Percentiles rank a stretch among this genome's conserved stretches.
These are phyloP conservation scores for Drosophila prolongata DNA, from an alignment of 2,888 invertebrate species.

Conservation along the genomic window DNA sequence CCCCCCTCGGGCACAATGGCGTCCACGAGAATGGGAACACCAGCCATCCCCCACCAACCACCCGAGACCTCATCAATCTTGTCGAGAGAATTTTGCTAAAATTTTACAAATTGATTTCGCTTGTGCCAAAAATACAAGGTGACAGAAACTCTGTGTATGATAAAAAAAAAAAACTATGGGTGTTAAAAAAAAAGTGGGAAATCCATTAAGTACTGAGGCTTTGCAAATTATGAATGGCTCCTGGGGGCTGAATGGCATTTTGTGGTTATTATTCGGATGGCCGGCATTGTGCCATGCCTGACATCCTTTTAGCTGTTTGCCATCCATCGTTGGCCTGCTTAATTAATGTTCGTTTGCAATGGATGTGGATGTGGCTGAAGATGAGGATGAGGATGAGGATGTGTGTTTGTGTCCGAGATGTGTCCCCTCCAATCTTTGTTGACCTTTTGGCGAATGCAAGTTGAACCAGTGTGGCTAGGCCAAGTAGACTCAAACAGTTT, in stretches of 20 bases:
- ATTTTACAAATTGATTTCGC: slow-evolving; percentile 36
- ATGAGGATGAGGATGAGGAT: slow-evolving; percentile 1
- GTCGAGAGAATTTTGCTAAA: slow-evolving; percentile 14
- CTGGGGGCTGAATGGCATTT: slow-evolving; percentile 21
- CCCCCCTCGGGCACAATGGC: slow-evolving; percentile 12
- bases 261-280: slow-evolving; percentile 22
- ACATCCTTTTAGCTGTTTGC: slow-evolving; percentile 54
- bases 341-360: slow-evolving; percentile 75
- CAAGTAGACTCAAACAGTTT: slow-evolving; percentile 65
- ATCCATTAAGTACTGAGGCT: slow-evolving; percentile 12
- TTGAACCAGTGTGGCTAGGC: slow-evolving; percentile 54
- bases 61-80: slow-evolving; percentile 31
- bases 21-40: slow-evolving; percentile 27
- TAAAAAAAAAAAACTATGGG: neutral
- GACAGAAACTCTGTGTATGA: neutral
- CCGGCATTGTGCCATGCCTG: slow-evolving; percentile 28
- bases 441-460: slow-evolving; percentile 72
- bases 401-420: slow-evolving; percentile 18
- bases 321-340: slow-evolving; percentile 64
- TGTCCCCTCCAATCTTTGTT: slow-evolving; percentile 53
- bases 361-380: slow-evolving; percentile 13
- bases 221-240: slow-evolving; percentile 35
- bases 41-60: neutral
- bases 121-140: slow-evolving; percentile 15
- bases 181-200: slow-evolving; percentile 1